Evolutionary conservation across 2,888 invertebrate genomes (phyloP).

Genomic region (Oconnorella tubifera): DNA sequence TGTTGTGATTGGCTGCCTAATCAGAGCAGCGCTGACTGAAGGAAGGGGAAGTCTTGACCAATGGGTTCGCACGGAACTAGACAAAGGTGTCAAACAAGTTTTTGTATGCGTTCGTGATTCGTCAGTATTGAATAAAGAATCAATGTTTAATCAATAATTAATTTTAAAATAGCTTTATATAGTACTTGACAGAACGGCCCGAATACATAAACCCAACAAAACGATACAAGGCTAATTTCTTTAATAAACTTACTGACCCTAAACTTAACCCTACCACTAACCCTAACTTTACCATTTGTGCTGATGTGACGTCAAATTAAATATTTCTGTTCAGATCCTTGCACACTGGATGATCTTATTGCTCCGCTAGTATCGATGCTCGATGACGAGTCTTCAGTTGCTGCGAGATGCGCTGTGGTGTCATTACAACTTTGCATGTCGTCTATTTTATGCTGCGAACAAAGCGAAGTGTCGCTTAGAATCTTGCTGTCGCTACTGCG

Average conservation of each 20-base stretch:
- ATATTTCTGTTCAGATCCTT: slow-evolving; percentile 3
- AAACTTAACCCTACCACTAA: too few relatives aligned
- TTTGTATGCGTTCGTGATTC: too few relatives aligned
- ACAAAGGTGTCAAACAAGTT: too few relatives aligned
- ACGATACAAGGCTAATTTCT: too few relatives aligned
- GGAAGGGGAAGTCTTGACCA: slow-evolving; percentile 42
- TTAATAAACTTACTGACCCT: too few relatives aligned
- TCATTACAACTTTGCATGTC: slow-evolving; percentile 64
- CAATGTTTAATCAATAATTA: too few relatives aligned
- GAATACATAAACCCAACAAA: too few relatives aligned
- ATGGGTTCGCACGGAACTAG: slow-evolving; percentile 3
- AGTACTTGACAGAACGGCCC: too few relatives aligned
- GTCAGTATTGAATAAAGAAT: too few relatives aligned
- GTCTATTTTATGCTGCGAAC: slow-evolving; percentile 65
- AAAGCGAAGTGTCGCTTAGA: slow-evolving; percentile 62
- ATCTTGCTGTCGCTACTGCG: slow-evolving; percentile 65
- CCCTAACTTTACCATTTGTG: too few relatives aligned
- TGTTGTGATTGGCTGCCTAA: slow-evolving; percentile 66
- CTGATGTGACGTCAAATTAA: too few relatives aligned
- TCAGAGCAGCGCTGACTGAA: slow-evolving; percentile 56
- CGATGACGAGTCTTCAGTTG: slow-evolving; percentile 67
- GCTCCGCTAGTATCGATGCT: slow-evolving; percentile 47
- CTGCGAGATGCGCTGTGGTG: slow-evolving; percentile 69
- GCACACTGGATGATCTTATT: slow-evolving; percentile 42
- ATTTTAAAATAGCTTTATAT: too few relatives aligned